Evolutionary conservation across 2,113 vertebrate genomes (phyloP).

Genomic region (Bufo bufo): DNA sequence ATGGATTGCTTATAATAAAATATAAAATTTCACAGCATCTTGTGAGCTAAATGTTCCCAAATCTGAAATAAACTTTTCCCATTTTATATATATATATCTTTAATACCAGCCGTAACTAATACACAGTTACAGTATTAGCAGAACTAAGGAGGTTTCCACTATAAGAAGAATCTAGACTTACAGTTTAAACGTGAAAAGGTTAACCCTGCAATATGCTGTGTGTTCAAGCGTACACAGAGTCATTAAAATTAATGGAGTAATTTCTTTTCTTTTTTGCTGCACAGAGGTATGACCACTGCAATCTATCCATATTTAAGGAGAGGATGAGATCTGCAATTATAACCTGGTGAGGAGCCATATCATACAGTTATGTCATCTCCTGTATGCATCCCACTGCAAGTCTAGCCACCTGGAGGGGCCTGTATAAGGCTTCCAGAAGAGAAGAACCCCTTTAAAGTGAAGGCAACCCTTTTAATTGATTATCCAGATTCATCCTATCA

Average conservation of each 20-base stretch:
- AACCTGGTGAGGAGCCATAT: not conserved
- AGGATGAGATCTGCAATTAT: not conserved
- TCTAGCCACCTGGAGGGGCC: too few relatives aligned
- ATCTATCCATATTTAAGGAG: not conserved
- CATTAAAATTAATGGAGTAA: conserved; percentile 10
- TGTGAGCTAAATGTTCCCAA: too few relatives aligned
- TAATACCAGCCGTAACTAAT: not conserved
- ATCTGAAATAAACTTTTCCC: too few relatives aligned
- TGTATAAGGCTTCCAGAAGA: too few relatives aligned
- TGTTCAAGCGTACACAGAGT: not conserved
- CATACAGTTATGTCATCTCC: not conserved
- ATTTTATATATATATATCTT: too few relatives aligned
- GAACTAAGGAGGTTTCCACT: not conserved
- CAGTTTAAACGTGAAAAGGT: not conserved
- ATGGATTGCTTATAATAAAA: too few relatives aligned
- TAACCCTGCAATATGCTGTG: not conserved
- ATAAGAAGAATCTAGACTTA: not conserved
- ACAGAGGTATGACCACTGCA: not conserved
- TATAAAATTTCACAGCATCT: too few relatives aligned
- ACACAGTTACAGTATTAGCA: not conserved
- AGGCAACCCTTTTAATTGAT: too few relatives aligned
- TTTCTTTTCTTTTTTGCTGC: not conserved
- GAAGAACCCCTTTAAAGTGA: too few relatives aligned
- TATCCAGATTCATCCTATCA: too few relatives aligned
- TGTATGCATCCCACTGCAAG: too few relatives aligned